Evolutionary conservation across 2,888 invertebrate genomes (phyloP).

Genomic region (Orthosia gracilis): DNA sequence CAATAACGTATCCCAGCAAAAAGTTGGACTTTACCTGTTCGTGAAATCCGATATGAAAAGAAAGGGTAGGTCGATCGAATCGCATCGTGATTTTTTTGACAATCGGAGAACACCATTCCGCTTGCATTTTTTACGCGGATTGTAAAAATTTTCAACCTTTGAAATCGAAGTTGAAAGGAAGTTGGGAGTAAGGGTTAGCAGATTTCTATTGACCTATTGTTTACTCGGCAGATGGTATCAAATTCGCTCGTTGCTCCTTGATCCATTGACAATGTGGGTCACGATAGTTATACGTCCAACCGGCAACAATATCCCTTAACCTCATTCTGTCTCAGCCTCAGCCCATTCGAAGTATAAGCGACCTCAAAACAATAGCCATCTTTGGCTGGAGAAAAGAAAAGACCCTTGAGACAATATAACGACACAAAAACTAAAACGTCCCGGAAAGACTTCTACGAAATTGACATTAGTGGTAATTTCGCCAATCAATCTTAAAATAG

Average conservation of each 20-base stretch:
- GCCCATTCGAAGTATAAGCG: slow-evolving; percentile 32
- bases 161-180: slow-evolving; percentile 86
- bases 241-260: slow-evolving; percentile 83
- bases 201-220: slow-evolving; percentile 81
- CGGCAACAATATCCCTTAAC: slow-evolving; percentile 57
- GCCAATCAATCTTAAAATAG: slow-evolving; percentile 64
- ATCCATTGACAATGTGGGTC: slow-evolving; percentile 85
- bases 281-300: slow-evolving; percentile 67
- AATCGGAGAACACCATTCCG: slow-evolving; percentile 73
- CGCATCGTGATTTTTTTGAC: slow-evolving; percentile 82
- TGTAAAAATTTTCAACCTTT: slow-evolving; percentile 80
- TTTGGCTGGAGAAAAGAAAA: slow-evolving; percentile 31
- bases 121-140: slow-evolving; percentile 84
- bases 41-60: slow-evolving; percentile 89
- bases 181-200: slow-evolving; percentile 87
- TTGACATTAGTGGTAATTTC: slow-evolving; percentile 72
- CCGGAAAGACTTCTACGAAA: slow-evolving; percentile 60
- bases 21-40: slow-evolving; percentile 89
- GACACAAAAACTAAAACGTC: slow-evolving; percentile 37
- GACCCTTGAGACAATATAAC: slow-evolving; percentile 33
- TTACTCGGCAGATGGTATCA: slow-evolving; percentile 81
- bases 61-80: slow-evolving; percentile 88
- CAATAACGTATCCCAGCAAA: slow-evolving; percentile 86
- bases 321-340: slow-evolving; percentile 41
- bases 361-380: slow-evolving; percentile 45